Conservation (phyloP, 2,888 invertebrate species). For the Mimachlamys varia region DNA sequence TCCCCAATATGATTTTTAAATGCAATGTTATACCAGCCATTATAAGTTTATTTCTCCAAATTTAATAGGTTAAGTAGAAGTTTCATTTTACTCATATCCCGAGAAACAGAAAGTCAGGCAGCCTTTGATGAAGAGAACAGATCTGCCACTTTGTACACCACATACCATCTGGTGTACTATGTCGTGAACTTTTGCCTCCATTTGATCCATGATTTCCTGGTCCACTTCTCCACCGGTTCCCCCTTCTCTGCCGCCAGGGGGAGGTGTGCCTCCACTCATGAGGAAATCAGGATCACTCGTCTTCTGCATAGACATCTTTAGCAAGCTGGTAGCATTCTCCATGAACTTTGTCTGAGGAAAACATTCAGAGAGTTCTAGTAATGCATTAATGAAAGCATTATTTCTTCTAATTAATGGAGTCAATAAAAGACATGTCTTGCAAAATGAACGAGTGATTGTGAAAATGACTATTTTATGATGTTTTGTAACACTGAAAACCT, state of each 20-base stretch:
- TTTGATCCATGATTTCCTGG: conserved; percentile 36
- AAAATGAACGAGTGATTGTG: too few relatives aligned
- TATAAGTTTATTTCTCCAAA: too few relatives aligned
- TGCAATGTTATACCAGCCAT: too few relatives aligned
- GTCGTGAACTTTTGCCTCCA: conserved; percentile 53
- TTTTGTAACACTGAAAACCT: too few relatives aligned
- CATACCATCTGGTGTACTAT: conserved; percentile 59
- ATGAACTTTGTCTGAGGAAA: not conserved
- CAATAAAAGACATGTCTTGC: too few relatives aligned
- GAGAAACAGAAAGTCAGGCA: too few relatives aligned
- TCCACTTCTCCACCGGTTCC: conserved; percentile 40
- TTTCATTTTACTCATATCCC: too few relatives aligned
- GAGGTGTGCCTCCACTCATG: not conserved
- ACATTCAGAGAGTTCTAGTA: not conserved
- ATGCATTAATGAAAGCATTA: not conserved
- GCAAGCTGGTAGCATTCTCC: conserved; percentile 11
- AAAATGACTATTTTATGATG: too few relatives aligned
- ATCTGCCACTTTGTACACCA: not conserved
- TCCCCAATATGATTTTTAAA: too few relatives aligned
- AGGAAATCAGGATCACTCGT: not conserved
- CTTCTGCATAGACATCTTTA: not conserved
- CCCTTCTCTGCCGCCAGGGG: not conserved
- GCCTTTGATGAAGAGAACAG: too few relatives aligned
- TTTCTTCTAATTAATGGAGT: too few relatives aligned
- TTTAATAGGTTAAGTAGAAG: too few relatives aligned